Percentiles rank a stretch among this genome's conserved stretches.
Evolutionary conservation across 64 coral and sea anemone species (phyloP).

Genomic region (Porites lutea): DNA sequence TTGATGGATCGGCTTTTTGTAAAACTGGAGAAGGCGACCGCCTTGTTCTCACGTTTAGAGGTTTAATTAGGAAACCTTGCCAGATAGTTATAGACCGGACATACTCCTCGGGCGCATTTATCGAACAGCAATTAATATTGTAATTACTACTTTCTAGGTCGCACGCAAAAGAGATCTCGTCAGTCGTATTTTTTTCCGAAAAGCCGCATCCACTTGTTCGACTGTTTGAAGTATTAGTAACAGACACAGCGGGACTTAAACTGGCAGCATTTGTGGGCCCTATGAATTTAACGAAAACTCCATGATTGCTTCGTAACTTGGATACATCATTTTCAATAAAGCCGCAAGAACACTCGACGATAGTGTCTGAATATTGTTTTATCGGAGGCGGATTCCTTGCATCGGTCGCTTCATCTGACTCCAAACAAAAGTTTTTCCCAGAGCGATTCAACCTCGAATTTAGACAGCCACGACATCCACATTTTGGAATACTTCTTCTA

Average conservation of each 20-base stretch:
- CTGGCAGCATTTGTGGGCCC: not conserved
- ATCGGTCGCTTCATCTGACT: not conserved
- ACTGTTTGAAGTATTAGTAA: not conserved
- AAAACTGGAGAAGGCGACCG: not conserved
- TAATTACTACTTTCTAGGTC: not conserved
- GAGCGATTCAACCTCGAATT: not conserved
- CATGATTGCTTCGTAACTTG: not conserved
- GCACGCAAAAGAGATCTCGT: not conserved
- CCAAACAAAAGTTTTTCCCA: not conserved
- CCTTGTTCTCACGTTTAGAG: not conserved
- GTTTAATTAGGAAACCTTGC: slow-evolving; percentile 20
- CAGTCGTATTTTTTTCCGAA: not conserved
- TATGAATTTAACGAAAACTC: slow-evolving; percentile 6
- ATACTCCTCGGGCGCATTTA: not conserved
- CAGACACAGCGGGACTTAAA: not conserved
- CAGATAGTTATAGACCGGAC: slow-evolving; percentile 29
- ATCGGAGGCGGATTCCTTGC: not conserved
- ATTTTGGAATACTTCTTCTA: not conserved
- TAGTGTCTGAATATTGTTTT: not conserved
- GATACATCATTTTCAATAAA: not conserved
- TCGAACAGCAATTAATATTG: not conserved
- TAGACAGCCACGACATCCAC: slow-evolving; percentile 16
- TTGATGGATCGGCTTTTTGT: not conserved
- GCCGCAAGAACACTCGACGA: not conserved
- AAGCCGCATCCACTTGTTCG: not conserved